Percentiles rank a stretch among this genome's conserved stretches.
These are phyloP conservation scores for Hyles lineata DNA, from an alignment of 2,888 invertebrate genomes.

Conservation along the genomic window DNA sequence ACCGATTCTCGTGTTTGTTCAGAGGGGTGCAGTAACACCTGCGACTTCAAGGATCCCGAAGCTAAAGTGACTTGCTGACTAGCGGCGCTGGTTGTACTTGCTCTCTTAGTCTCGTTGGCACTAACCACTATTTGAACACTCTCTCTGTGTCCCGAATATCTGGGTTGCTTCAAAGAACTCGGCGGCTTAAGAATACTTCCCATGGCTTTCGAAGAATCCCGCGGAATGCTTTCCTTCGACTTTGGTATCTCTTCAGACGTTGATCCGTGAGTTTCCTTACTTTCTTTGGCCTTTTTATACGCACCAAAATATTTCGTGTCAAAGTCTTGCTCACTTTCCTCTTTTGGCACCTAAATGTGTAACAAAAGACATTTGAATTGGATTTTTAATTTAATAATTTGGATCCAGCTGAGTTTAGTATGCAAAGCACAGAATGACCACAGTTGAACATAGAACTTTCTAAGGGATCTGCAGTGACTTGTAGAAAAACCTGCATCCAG, in stretches of 20 bases:
- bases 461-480: too few species aligned
- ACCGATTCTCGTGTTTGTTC: slow-evolving; percentile 48
- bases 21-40: slow-evolving; percentile 47
- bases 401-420: too few species aligned
- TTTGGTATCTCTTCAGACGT: slow-evolving; percentile 33
- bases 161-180: slow-evolving; percentile 40
- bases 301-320: slow-evolving; percentile 75
- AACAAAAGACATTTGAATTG: background rate
- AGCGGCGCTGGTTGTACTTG: slow-evolving; percentile 36
- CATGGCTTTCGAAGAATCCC: slow-evolving; percentile 33
- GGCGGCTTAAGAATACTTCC: slow-evolving; percentile 40
- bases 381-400: too few species aligned
- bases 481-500: too few species aligned
- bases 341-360: slow-evolving; percentile 57
- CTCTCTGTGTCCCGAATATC: slow-evolving; percentile 34
- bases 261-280: slow-evolving; percentile 43
- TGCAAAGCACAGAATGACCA: too few species aligned
- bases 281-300: slow-evolving; percentile 60
- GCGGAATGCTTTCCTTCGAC: slow-evolving; percentile 33
- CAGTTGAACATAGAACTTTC: too few species aligned
- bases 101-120: slow-evolving; percentile 34
- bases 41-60: slow-evolving; percentile 41
- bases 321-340: slow-evolving; percentile 75
- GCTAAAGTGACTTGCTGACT: slow-evolving; percentile 24
- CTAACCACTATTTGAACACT: slow-evolving; percentile 34